Evolutionary conservation across 53 echinoderm and acorn worm species (phyloP).

Genomic region (Mesocentrotus franciscanus): DNA sequence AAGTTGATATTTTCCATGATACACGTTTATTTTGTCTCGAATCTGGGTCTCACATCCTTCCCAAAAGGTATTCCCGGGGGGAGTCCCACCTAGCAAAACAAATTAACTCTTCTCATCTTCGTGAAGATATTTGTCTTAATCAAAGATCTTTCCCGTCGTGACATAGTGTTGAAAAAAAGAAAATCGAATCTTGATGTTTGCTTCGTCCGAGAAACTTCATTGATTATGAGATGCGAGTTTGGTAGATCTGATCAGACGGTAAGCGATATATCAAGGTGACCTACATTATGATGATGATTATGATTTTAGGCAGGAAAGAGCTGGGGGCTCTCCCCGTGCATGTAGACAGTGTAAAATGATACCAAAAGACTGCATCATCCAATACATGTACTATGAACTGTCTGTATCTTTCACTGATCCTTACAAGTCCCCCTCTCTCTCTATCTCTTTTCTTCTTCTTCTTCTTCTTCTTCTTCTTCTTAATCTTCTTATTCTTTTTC

Average conservation of each 20-base stretch:
- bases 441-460: too few species aligned
- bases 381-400: not conserved
- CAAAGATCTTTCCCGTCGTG: constrained; percentile 27
- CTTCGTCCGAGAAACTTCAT: not conserved
- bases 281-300: not conserved
- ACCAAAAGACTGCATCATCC: not conserved
- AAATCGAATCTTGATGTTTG: constrained; percentile 36
- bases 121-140: constrained; percentile 36
- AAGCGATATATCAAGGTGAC: not conserved
- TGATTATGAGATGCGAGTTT: not conserved
- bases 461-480: too few species aligned
- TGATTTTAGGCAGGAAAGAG: not conserved
- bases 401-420: too few species aligned
- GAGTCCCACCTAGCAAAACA: not conserved
- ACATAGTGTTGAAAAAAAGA: not conserved
- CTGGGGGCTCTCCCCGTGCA: not conserved
- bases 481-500: too few species aligned
- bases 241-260: not conserved
- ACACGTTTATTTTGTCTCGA: not conserved
- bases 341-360: not conserved
- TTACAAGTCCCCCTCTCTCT: too few species aligned
- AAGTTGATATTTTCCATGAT: constrained; percentile 35
- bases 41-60: constrained; percentile 48
- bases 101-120: constrained; percentile 38
- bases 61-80: constrained; percentile 18